Evolutionary conservation across 1,140 invertebrate genomes (phyloP).

Genomic region (Lysiphlebus fabarum): DNA sequence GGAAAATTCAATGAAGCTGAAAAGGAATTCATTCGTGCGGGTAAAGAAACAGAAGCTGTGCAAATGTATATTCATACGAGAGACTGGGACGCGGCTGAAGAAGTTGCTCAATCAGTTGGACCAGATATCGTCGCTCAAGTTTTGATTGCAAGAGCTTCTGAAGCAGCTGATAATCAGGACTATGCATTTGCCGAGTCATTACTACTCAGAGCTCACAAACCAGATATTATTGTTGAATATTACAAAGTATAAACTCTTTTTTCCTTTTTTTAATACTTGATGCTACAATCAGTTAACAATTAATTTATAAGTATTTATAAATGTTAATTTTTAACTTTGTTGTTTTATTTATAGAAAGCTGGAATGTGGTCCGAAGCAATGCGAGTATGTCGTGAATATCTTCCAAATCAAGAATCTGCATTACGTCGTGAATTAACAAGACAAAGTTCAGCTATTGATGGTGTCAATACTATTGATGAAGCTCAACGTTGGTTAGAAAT

Average conservation of each 20-base stretch:
- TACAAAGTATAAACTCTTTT: no score
- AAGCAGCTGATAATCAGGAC: conserved; percentile 57
- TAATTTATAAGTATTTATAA: no score
- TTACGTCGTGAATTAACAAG: conserved; percentile 57
- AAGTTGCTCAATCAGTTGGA: conserved; percentile 81
- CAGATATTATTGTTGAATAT: conserved; percentile 88
- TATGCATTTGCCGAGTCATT: conserved; percentile 80
- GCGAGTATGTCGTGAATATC: conserved; percentile 89
- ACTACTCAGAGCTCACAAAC: conserved; percentile 84
- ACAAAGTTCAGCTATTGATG: conserved; percentile 34
- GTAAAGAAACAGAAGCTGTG: conserved; percentile 89
- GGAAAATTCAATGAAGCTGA: conserved; percentile 84
- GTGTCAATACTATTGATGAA: conserved; percentile 39
- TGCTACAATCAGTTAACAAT: no score
- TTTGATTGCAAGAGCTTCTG: conserved; percentile 77
- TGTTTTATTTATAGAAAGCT: no score
- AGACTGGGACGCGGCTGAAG: conserved; percentile 83
- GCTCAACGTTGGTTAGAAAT: conserved; percentile 47
- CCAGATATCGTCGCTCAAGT: conserved; percentile 82
- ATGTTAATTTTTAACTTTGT: no score
- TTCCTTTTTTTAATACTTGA: no score
- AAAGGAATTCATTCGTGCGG: conserved; percentile 83
- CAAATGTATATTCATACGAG: conserved; percentile 91
- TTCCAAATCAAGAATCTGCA: conserved; percentile 76
- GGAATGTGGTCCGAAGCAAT: conserved; percentile 94